These are phyloP conservation scores for Microtus oregoni DNA, from an alignment of 2,113 vertebrate genomes.

Conservation along the genomic window DNA sequence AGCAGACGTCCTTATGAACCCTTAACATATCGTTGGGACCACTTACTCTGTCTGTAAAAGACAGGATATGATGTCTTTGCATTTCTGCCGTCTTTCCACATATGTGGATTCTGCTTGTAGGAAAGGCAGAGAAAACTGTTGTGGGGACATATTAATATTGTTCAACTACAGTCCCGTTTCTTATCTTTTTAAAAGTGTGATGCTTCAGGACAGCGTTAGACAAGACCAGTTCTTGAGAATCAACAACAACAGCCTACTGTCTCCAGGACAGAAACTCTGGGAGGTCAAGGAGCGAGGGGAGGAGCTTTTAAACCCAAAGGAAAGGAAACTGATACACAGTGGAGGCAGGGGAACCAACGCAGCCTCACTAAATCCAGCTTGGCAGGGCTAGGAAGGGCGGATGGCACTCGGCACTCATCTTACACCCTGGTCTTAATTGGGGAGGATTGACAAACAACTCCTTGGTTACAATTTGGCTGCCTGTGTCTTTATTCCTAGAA, in stretches of 20 bases:
- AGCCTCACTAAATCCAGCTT: neutral
- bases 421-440: neutral
- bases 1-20: neutral
- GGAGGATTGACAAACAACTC: neutral
- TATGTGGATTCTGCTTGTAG: neutral
- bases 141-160: neutral
- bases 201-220: neutral
- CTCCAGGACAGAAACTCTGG: neutral
- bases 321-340: neutral
- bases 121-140: neutral
- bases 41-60: neutral
- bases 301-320: neutral
- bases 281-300: no score
- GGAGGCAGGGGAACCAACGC: neutral
- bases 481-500: neutral
- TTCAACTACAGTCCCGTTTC: neutral
- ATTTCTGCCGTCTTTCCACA: neutral
- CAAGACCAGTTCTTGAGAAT: neutral
- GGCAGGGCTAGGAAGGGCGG: neutral
- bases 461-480: constrained; percentile 3
- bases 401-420: neutral
- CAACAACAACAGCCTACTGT: neutral
- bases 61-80: neutral
- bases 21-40: neutral
- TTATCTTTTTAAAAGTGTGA: neutral